Conservation (phyloP, 2,113 vertebrate genomes). For the Salvelinus alpinus region DNA sequence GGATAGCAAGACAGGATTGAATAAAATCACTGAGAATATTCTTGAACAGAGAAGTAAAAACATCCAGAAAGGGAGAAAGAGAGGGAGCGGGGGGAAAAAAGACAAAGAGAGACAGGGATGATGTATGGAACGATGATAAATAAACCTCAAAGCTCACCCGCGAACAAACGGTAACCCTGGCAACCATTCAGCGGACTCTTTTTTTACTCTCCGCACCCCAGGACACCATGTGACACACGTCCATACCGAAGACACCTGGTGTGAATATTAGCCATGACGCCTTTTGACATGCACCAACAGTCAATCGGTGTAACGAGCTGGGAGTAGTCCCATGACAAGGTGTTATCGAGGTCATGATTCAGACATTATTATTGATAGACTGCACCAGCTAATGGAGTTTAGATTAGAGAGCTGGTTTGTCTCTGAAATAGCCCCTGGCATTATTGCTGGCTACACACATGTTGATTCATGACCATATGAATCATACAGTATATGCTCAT, state of each 20-base stretch:
- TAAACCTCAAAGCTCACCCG: constrained; percentile 38
- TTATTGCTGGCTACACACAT: too few relatives aligned
- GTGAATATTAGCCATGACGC: constrained; percentile 13
- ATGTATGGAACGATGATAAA: constrained; percentile 60
- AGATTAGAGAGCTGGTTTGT: not conserved
- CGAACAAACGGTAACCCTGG: constrained; percentile 58
- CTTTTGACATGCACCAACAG: not conserved
- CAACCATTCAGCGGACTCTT: constrained; percentile 42
- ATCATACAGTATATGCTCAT: not conserved
- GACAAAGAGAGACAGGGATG: constrained; percentile 2
- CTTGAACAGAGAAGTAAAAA: constrained; percentile 57
- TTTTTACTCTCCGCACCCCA: not conserved
- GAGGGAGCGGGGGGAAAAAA: constrained; percentile 19
- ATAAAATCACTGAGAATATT: constrained; percentile 69
- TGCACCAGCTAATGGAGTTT: constrained; percentile 3
- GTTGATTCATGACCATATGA: constrained; percentile 4
- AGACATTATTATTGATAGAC: constrained; percentile 2
- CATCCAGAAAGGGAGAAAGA: constrained; percentile 40
- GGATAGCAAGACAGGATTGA: constrained; percentile 56
- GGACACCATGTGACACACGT: not conserved
- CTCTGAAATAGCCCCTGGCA: too few relatives aligned
- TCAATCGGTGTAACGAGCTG: not conserved
- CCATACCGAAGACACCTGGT: not conserved
- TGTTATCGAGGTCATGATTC: not conserved
- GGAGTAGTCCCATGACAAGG: constrained; percentile 5